Percentiles rank a stretch among this genome's conserved stretches.
Conservation (phyloP, 2,888 invertebrate genomes). For the Cantharis nigra region DNA sequence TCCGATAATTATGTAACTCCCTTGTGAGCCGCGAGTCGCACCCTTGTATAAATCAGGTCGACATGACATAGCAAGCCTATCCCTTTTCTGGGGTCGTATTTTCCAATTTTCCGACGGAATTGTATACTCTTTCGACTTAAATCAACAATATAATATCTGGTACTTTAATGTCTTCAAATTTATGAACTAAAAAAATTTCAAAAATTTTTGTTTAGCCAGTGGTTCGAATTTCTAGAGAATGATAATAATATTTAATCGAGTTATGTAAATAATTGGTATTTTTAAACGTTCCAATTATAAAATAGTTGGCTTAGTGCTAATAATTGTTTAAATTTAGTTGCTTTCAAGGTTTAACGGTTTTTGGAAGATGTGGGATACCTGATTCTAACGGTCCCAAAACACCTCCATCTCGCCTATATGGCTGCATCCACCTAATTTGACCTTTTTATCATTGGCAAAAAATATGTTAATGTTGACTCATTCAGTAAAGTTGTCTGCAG, state of each 20-base stretch:
- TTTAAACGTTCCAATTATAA: conserved; percentile 1
- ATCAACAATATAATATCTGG: neutral
- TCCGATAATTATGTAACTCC: conserved; percentile 3
- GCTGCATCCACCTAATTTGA: neutral
- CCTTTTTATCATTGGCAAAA: neutral
- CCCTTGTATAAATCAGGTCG: conserved; percentile 10
- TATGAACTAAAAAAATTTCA: neutral
- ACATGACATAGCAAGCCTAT: conserved; percentile 1
- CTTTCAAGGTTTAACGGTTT: neutral
- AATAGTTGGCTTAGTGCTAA: neutral
- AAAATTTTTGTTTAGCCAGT: neutral
- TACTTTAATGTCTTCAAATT: too few species aligned
- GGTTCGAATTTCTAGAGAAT: neutral
- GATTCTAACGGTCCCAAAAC: neutral
- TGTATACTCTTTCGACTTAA: neutral
- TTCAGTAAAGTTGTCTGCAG: neutral
- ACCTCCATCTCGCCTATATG: neutral
- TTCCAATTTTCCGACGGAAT: conserved; percentile 9
- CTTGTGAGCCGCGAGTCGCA: neutral
- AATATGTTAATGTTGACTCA: neutral
- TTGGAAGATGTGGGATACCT: neutral
- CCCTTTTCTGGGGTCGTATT: conserved; percentile 3
- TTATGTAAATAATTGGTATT: neutral
- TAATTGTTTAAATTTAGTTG: neutral
- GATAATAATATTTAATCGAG: neutral